phyloP scores from a whole-genome alignment of 2,888 invertebrate species.

The Piscicola geometra region DNA sequence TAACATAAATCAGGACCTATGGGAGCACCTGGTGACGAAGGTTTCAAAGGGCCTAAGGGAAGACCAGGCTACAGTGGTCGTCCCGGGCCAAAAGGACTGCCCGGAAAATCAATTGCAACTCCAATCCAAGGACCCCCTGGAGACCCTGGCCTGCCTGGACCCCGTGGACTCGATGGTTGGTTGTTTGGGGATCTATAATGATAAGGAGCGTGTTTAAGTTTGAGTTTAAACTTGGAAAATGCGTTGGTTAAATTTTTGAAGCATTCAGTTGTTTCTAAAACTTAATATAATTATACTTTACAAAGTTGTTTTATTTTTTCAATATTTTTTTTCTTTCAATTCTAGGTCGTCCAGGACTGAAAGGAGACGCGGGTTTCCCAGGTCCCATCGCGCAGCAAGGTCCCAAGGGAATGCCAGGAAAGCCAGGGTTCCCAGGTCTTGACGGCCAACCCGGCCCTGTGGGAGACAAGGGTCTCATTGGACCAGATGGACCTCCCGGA shows the following conservation, averaged over 20 bases:
- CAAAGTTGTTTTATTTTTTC: neutral
- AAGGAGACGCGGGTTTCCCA: slow-evolving; percentile 26
- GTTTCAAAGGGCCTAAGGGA: neutral
- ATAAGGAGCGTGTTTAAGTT: too few species aligned
- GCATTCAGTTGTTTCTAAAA: too few species aligned
- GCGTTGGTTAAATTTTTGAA: too few species aligned
- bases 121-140: slow-evolving; percentile 16
- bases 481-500: slow-evolving; percentile 9
- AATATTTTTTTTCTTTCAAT: too few species aligned
- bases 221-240: too few species aligned
- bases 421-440: slow-evolving; percentile 18
- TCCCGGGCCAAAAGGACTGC: slow-evolving; percentile 26
- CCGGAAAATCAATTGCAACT: neutral
- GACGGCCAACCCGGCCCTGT: slow-evolving; percentile 26
- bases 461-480: slow-evolving; percentile 16
- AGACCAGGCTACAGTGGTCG: neutral
- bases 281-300: neutral
- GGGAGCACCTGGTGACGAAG: slow-evolving; percentile 14
- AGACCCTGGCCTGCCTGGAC: slow-evolving; percentile 22
- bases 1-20: slow-evolving; percentile 11
- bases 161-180: neutral
- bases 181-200: too few species aligned
- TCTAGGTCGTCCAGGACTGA: slow-evolving; percentile 31
- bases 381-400: slow-evolving; percentile 19
- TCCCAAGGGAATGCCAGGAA: slow-evolving; percentile 3